Evolutionary conservation across 2,888 invertebrate species (phyloP), one percentile per base, ranked within the genome.

Genomic region (Camptogramma bilineatum): DNA sequence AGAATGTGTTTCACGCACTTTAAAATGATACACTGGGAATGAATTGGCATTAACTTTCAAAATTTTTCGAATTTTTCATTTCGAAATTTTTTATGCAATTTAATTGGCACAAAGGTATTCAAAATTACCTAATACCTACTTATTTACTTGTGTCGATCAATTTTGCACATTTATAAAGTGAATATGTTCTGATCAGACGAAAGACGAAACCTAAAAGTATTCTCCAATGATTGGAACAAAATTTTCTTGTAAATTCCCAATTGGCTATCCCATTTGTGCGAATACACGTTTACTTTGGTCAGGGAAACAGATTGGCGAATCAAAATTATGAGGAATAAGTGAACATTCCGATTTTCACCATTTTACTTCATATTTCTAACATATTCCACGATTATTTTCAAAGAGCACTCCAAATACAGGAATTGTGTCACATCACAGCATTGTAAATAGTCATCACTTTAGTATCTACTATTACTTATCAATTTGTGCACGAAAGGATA

Each of bases 321-420:
- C 16, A 42, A 42, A 42, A 42, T 42, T 34, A 34, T 34, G 34
- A 34, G 10, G 10, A 34, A 42, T 42, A 42, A 42, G 42, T 16
- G 42, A 42, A 42, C 42, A 42, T 42, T 42, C 42, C 16, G 42
- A 42, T 16, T 16, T n/a, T 42, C 42, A 42, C 16, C 34, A 34
- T 8, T n/a, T 3, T 16, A 16, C 42, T 16, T 42, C 42, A 10
- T 34, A 34, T 34, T 34, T 42, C 39, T n/a, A 10, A 39, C 39
- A 39, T 8, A 4, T 28, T 28, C 28, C 9, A 34, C 34, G 34
- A 10, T 34, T 34, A 4, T 24, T 28, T 34, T 34, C 34, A 8
- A 4, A 34, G 10, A 10, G 1, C 34, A 34, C 28, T 34, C 34
- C 34, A 34, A 34, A 34, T 34, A 34, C 34, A 9, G 34, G 34